Evolutionary conservation across 2,797 vertebrate genomes (phyloP), one percentile per base, ranked within the genome.

Genomic region (Austrolebias charrua): DNA sequence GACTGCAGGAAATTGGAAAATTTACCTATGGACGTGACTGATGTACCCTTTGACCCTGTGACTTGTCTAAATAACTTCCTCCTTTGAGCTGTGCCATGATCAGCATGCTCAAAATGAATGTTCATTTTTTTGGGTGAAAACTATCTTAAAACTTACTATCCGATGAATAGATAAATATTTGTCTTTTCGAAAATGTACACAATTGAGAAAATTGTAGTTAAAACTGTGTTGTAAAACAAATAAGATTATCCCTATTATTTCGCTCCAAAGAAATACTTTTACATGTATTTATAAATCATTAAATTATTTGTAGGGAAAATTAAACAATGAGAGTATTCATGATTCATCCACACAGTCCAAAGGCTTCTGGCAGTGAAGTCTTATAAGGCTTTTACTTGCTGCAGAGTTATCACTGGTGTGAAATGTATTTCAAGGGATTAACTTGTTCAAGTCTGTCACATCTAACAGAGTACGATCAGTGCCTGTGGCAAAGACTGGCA

Each of bases 1-100:
- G 55, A 64, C 66, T 73, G 67, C 83, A 90, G 89, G 90, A 92
- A 90, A 92, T 90, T 90, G 74, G 75, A 82, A 73, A 75, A 85
- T 85, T 81, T 87, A 81, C 67, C 72, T 64, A 66, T 71, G 80
- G 76, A 84, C 74, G 63, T 62, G n/a, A 78, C 64, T 76, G 69
- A 69, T 60, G 55, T 53, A 62, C 75, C 78, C 76, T 57, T 65
- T 78, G 83, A 86, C 80, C 74, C 55, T 1, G 63, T 63, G 76
- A 73, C 69, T 76, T 55, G 69, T 82, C 73, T 81, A 80, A 60
- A 73, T 57, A 51, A 81, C 74, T 75, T 83, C 69, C 59, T 68
- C n/a, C 61, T 75, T 66, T 60, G 50, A 73, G 81, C 49, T 11
- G 33, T 64, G 75, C 67, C 31, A 19, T 47, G 40, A 73, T 72